These are phyloP conservation scores for Bombylius major DNA, from an alignment of 2,888 invertebrate species.

Conservation along the genomic window DNA sequence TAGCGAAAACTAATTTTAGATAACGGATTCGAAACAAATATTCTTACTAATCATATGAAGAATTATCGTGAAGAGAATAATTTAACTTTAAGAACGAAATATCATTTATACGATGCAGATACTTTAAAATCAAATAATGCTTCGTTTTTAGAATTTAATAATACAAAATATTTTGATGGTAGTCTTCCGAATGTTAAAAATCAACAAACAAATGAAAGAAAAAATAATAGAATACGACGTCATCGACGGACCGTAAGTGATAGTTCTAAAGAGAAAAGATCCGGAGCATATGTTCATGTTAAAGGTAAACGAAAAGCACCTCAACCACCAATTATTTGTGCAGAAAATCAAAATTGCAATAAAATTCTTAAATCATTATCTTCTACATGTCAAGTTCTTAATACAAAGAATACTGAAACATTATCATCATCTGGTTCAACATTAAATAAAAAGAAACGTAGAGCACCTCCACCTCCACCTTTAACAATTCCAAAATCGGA, in stretches of 20 bases:
- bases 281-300: conserved; percentile 49
- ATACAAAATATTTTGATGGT: conserved; percentile 17
- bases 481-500: conserved; percentile 22
- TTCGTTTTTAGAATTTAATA: no score
- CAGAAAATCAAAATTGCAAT: background rate
- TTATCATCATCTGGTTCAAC: conserved; percentile 12
- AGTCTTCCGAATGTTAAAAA: conserved; percentile 29
- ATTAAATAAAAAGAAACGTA: conserved; percentile 35
- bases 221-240: conserved; percentile 21
- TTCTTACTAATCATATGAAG: conserved; percentile 40
- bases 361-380: conserved; percentile 1
- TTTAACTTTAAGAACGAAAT: conserved; percentile 51
- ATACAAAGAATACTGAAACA: conserved; percentile 10
- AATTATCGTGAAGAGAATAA: conserved; percentile 43
- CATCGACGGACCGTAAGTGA: conserved; percentile 50
- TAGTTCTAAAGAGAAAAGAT: conserved; percentile 44
- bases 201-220: background rate
- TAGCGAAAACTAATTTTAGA: conserved; percentile 27
- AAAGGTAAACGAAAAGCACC: conserved; percentile 66
- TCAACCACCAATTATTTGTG: conserved; percentile 42
- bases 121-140: conserved; percentile 6
- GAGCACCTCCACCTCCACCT: conserved; percentile 17
- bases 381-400: background rate
- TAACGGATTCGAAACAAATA: conserved; percentile 4
- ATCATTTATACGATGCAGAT: conserved; percentile 39